Conservation (phyloP, 2,797 vertebrate species). For the Podargus strigoides region DNA sequence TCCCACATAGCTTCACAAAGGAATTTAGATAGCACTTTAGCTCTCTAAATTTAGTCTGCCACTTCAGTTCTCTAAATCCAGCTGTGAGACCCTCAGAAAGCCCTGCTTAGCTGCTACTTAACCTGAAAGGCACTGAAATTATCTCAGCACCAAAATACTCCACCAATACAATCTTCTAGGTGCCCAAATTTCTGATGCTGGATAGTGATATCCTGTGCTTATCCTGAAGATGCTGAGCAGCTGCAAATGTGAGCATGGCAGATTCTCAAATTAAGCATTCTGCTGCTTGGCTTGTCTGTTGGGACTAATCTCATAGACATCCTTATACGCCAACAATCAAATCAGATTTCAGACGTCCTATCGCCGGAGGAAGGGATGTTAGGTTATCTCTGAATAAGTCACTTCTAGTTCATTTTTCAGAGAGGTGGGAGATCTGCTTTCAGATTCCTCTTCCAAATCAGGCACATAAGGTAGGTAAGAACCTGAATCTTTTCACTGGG, state of each 20-base stretch:
- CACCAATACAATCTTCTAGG: background rate
- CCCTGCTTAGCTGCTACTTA: slow-evolving; percentile 1
- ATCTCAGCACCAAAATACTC: background rate
- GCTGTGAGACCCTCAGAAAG: slow-evolving; percentile 11
- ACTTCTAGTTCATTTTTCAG: background rate
- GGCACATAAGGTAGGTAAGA: background rate
- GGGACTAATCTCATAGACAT: background rate
- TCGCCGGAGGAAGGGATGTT: background rate
- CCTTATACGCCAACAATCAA: background rate
- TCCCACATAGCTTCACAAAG: background rate
- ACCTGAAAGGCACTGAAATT: background rate
- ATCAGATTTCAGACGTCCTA: background rate
- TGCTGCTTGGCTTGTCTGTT: background rate
- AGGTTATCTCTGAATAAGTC: background rate
- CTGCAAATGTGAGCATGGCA: background rate
- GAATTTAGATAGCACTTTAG: background rate
- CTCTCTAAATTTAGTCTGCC: background rate
- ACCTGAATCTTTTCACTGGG: background rate
- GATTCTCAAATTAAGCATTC: background rate
- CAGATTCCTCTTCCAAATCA: background rate
- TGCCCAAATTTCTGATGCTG: background rate
- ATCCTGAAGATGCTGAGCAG: background rate
- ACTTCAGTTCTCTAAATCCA: slow-evolving; percentile 6
- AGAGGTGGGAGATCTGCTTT: background rate
- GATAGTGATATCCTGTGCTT: background rate